Base-by-base conservation (phyloP, 2,797 vertebrate genomes). In the Sebastes nivosus region DNA sequence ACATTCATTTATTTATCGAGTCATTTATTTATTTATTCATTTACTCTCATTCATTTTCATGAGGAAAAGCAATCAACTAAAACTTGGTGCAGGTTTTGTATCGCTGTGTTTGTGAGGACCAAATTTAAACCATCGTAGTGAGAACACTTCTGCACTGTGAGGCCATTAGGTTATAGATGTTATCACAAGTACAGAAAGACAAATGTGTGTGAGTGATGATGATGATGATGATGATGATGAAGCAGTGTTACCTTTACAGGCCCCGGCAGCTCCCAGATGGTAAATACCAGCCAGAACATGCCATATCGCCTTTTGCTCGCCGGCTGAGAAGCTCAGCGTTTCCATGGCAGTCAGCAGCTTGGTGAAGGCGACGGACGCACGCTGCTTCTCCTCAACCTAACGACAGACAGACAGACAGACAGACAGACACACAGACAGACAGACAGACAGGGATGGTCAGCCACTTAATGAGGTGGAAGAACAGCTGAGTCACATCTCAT, bases 341-440 rank as follows among this genome's bases (percentile, higher is more conserved):
- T 94, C 96, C 98, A 99, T 97, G 94, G 98, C 97, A 1, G 88
- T 89, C 86, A 89, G 94, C 36, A 99, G 96, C 93, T 95, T 97
- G 77, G 95, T 78, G 30, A 99, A 99, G 1, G 95, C 96, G 0
- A 88, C 88, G 0, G 93, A 93, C 0, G 97, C 97, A 59, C 94
- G 96, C 95, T 97, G 97, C 75, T 97, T 99, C 86, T 99, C 98
- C 91, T 99, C 98, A 0, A 97, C 96, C 98, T 99, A 9, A 20
- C 38, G 10, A 20, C 38, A 18, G 14, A n/a, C 65, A 52, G 25
- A n/a, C 55, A 24, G 9, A 4, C 55, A 57, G 11, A 25, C 54
- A 55, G 9, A 12, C 54, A 55, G n/a, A 55, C 54, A 55, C 9
- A 6, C 34, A 42, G 25, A 63, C 57, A 59, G 12, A 7, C 52